These are phyloP conservation scores for Autographa pulchrina DNA, from an alignment of 2,888 invertebrate genomes.

Conservation along the genomic window DNA sequence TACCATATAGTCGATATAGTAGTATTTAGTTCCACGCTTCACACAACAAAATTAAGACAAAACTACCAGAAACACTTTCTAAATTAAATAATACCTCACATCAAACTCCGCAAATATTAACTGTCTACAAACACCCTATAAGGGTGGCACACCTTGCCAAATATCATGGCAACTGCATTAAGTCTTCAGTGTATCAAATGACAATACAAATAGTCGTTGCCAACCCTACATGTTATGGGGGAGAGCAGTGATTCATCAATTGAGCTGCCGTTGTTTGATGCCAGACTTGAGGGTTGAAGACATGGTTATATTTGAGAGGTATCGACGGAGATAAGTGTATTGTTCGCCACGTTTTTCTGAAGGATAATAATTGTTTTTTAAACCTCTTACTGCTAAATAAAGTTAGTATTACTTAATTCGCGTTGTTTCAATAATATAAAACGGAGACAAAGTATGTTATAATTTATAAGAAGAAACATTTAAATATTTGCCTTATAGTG, in stretches of 20 bases:
- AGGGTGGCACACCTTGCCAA: constrained; percentile 45
- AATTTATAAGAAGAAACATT: no score
- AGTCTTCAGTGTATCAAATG: constrained; percentile 67
- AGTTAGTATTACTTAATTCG: no score
- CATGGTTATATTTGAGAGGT: constrained; percentile 48
- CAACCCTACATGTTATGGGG: constrained; percentile 56
- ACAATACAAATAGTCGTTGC: constrained; percentile 66
- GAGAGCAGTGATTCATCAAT: constrained; percentile 74
- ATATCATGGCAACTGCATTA: constrained; percentile 69
- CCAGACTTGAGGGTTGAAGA: constrained; percentile 57
- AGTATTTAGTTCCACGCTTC: no score
- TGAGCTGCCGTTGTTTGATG: constrained; percentile 62
- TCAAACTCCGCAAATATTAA: constrained; percentile 20
- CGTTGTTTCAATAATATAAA: no score
- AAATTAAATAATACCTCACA: constrained; percentile 8
- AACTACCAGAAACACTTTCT: background rate
- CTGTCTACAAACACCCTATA: constrained; percentile 24
- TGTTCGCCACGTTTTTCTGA: constrained; percentile 6
- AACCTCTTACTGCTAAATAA: no score
- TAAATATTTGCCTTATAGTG: no score
- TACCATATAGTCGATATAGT: no score
- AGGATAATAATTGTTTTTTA: background rate
- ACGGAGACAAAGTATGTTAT: no score
- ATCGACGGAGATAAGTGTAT: constrained; percentile 5
- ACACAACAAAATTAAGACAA: background rate